Conservation (phyloP, 2,888 invertebrate genomes). For the Philopedon plagiatum region DNA sequence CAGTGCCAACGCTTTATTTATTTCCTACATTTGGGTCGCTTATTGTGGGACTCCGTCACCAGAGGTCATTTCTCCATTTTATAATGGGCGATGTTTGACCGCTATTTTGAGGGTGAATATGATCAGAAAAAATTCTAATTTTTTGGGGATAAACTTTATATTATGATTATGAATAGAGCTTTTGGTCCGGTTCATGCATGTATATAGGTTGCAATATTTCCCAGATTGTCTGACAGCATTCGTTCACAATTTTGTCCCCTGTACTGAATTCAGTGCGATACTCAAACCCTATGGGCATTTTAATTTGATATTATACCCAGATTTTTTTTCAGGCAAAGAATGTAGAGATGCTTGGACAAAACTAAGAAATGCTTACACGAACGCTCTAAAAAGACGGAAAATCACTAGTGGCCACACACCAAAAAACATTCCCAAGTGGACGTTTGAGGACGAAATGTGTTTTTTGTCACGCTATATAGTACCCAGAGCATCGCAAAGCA, state of each 20-base stretch:
- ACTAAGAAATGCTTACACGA: conserved; percentile 33
- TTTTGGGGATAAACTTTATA: too few species aligned
- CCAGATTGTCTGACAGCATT: conserved; percentile 1
- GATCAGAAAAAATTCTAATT: too few species aligned
- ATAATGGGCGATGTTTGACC: too few species aligned
- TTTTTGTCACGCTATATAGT: conserved; percentile 25
- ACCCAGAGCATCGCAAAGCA: conserved; percentile 30
- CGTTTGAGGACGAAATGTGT: conserved; percentile 24
- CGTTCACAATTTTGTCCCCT: neutral
- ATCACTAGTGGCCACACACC: conserved; percentile 24
- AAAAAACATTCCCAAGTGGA: conserved; percentile 28
- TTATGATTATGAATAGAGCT: neutral
- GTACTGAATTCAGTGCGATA: conserved; percentile 7
- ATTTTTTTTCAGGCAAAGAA: conserved; percentile 26
- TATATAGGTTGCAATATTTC: conserved; percentile 13
- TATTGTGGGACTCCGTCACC: too few species aligned
- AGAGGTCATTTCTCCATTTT: too few species aligned
- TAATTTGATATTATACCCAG: neutral
- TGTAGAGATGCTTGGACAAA: conserved; percentile 19
- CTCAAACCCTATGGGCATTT: neutral
- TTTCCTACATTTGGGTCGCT: too few species aligned
- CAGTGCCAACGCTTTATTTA: too few species aligned
- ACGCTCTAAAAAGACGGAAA: conserved; percentile 37
- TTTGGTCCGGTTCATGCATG: neutral
- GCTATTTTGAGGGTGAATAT: too few species aligned